Evolutionary conservation across 92 coral and sea anemone genomes (phyloP).

Genomic region (Isaurus tuberculatus): DNA sequence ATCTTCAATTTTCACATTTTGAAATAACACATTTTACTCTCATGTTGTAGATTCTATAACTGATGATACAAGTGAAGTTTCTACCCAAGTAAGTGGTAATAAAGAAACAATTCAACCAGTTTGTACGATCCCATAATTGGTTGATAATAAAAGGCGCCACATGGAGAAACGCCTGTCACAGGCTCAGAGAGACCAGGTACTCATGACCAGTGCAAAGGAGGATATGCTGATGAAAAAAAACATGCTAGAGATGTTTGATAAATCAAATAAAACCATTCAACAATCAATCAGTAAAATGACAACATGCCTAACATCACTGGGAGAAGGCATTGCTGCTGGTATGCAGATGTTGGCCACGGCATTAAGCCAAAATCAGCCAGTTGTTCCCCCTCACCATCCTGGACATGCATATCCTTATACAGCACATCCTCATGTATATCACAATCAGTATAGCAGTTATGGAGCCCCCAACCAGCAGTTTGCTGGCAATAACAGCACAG

Average conservation of each 20-base stretch:
- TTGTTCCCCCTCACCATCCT: slow-evolving; percentile 34
- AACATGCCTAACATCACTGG: slow-evolving; percentile 15
- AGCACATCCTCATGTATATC: slow-evolving; percentile 30
- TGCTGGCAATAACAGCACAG: slow-evolving; percentile 21
- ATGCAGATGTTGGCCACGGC: slow-evolving; percentile 33
- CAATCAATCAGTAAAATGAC: slow-evolving; percentile 53
- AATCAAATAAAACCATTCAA: slow-evolving; percentile 54
- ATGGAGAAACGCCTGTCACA: slow-evolving; percentile 66
- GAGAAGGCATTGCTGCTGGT: slow-evolving; percentile 26
- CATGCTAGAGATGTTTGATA: slow-evolving; percentile 55
- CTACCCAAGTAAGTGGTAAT: slow-evolving; percentile 26
- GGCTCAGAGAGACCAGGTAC: slow-evolving; percentile 62
- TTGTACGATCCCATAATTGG: slow-evolving; percentile 61
- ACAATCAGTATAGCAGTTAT: slow-evolving; percentile 20
- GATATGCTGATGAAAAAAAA: slow-evolving; percentile 58
- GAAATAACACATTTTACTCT: background rate
- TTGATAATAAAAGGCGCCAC: slow-evolving; percentile 63
- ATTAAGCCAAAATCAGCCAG: slow-evolving; percentile 37
- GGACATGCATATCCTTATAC: slow-evolving; percentile 33
- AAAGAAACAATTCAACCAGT: slow-evolving; percentile 24
- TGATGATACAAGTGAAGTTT: slow-evolving; percentile 5
- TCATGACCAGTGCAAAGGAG: slow-evolving; percentile 62
- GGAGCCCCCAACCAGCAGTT: slow-evolving; percentile 36
- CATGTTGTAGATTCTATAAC: background rate
- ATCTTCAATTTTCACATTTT: background rate